Base-by-base conservation (phyloP, 2,113 vertebrate genomes). In the Brachyhypopomus gauderio region DNA sequence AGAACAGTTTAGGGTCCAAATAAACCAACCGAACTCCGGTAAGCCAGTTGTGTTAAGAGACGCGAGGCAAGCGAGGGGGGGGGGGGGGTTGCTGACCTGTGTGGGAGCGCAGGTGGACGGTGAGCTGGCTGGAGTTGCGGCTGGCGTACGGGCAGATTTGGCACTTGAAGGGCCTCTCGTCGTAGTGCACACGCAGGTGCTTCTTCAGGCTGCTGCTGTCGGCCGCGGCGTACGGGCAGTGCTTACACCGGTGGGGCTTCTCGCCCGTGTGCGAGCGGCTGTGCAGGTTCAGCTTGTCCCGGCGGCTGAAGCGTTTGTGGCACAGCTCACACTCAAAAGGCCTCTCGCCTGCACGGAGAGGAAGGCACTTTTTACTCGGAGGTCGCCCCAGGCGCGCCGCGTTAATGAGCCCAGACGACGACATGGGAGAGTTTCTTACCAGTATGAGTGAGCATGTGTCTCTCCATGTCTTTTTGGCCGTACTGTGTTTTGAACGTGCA, bases 121-220 rank as follows among this genome's bases (percentile, higher is more conserved):
- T 99, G 78, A 99, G 97, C 87, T 99, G 97, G 93, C 97, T 99
- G 80, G 96, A 99, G 93, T 96, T 98, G 85, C 95, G 95, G 91
- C 97, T 98, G 85, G 97, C 96, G 0, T 99, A 98, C 0, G 97
- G 96, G 75, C 97, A 99, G 91, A 99, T 96, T 93, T 98, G 97
- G 87, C 98, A 99, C 52, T 98, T 98, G 78, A 98, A 99, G 17
- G 98, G 98, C 6, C 97, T 94, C 81, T 98, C 97, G 0, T 98
- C 94, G 0, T 95, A 97, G 88, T 99, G 98, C 78, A 99, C 97
- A 0, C 97, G 93, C 84, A 97, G 92, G 90, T 99, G 98, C 86
- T 99, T 99, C 91, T 96, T 98, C 77, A 99, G 89, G 75, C 97
- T 99, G 94, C 97, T 98, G 94, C 97, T 98, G 94, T 99, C 97